phyloP scores from a whole-genome alignment of 2,797 vertebrate genomes.

The Pantherophis alleghaniensis region DNA sequence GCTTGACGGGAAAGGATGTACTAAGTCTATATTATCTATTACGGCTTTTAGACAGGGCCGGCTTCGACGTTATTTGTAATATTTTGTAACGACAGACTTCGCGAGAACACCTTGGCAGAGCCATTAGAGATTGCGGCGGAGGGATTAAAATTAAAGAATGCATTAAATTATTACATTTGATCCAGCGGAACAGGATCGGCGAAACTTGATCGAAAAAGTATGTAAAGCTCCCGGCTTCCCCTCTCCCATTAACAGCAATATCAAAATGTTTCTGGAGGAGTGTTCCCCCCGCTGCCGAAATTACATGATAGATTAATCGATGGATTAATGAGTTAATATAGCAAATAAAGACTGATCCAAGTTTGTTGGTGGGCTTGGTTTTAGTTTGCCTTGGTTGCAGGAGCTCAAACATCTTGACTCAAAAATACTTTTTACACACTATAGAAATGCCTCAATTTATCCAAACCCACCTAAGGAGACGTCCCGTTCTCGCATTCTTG shows the following conservation, averaged over 20 bases:
- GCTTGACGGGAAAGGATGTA: not conserved
- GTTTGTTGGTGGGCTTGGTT: not conserved
- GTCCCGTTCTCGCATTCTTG: not conserved
- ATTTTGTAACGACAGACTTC: not conserved
- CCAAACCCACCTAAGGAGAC: not conserved
- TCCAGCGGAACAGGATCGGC: not conserved
- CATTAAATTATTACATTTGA: not conserved
- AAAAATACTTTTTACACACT: not conserved
- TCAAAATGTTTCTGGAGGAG: not conserved
- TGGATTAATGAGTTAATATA: not conserved
- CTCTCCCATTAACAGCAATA: not conserved
- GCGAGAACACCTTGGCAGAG: no score
- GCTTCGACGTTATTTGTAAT: not conserved
- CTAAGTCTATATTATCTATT: not conserved
- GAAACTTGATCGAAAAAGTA: not conserved
- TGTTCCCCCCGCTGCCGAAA: fast-evolving
- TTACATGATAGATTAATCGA: not conserved
- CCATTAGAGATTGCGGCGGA: not conserved
- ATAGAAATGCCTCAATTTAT: not conserved
- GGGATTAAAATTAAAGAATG: not conserved
- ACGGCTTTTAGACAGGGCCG: not conserved
- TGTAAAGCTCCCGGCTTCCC: not conserved
- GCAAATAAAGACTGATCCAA: not conserved
- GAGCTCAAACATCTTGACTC: not conserved
- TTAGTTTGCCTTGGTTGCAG: not conserved